Percentiles rank a stretch among this genome's conserved stretches.
phyloP scores from a whole-genome alignment of 1,140 invertebrate genomes.

The Vanessa tameamea region DNA sequence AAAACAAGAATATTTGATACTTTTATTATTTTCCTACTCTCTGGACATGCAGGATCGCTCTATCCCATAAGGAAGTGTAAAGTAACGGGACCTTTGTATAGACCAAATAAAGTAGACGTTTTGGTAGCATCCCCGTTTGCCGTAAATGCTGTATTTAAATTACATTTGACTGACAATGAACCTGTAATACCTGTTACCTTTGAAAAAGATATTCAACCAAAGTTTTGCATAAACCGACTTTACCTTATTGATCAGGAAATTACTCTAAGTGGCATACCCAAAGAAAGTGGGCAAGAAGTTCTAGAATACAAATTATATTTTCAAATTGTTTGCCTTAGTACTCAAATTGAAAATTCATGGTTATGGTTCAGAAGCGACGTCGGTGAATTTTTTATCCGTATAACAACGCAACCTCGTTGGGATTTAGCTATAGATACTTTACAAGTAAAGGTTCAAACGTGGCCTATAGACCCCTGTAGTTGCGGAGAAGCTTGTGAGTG shows the following conservation, averaged over 20 bases:
- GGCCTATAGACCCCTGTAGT: constrained; percentile 67
- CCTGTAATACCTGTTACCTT: constrained; percentile 59
- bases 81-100: constrained; percentile 66
- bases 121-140: constrained; percentile 63
- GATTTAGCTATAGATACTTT: constrained; percentile 66
- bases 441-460: constrained; percentile 52
- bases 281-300: constrained; percentile 58
- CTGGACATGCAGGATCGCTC: constrained; percentile 51
- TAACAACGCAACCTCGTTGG: constrained; percentile 66
- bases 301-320: constrained; percentile 64
- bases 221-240: constrained; percentile 59
- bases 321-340: constrained; percentile 65
- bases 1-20: constrained; percentile 74
- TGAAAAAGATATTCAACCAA: constrained; percentile 43
- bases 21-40: constrained; percentile 61
- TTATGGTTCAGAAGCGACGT: constrained; percentile 67
- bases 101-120: constrained; percentile 66
- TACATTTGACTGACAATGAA: constrained; percentile 65
- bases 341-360: constrained; percentile 62
- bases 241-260: constrained; percentile 69
- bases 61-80: constrained; percentile 64
- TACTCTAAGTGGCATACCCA: constrained; percentile 53
- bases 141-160: constrained; percentile 41
- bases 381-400: constrained; percentile 69
- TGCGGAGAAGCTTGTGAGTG: constrained; percentile 71